Evolutionary conservation across 2,888 invertebrate genomes (phyloP).

Genomic region (Gerris lacustris): DNA sequence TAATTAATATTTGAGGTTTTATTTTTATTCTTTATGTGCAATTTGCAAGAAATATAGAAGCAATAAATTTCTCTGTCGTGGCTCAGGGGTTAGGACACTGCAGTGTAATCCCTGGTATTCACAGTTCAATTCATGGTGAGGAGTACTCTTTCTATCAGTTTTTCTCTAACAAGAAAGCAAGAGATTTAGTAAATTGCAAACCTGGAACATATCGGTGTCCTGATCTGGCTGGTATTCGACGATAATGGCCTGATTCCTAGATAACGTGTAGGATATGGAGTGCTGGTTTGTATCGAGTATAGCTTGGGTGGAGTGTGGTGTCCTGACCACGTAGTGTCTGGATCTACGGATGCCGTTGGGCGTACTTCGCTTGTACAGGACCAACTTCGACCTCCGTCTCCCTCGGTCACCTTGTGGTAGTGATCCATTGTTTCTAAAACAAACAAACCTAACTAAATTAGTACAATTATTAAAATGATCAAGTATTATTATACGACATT

Average conservation of each 20-base stretch:
- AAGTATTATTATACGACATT: too few species aligned
- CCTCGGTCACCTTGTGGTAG: constrained; percentile 88
- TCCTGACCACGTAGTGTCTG: constrained; percentile 90
- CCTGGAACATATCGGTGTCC: constrained; percentile 99
- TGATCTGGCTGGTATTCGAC: constrained; percentile 94
- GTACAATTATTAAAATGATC: neutral
- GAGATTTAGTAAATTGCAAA: constrained; percentile 34
- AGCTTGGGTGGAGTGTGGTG: constrained; percentile 82
- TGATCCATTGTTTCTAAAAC: constrained; percentile 77
- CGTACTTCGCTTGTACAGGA: constrained; percentile 67
- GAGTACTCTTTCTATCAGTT: too few species aligned
- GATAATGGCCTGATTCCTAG: constrained; percentile 91
- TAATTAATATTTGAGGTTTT: too few species aligned
- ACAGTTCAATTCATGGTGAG: too few species aligned
- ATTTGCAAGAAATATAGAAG: too few species aligned
- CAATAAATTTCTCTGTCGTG: too few species aligned
- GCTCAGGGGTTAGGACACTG: too few species aligned
- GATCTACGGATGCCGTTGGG: constrained; percentile 89
- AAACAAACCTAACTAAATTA: constrained; percentile 30
- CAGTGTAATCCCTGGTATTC: too few species aligned
- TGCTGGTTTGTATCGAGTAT: constrained; percentile 88
- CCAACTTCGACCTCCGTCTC: constrained; percentile 85
- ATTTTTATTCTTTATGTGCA: too few species aligned
- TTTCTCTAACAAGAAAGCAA: too few species aligned
- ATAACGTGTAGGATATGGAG: constrained; percentile 92